phyloP scores from a whole-genome alignment of 2,888 invertebrate species.

The Limnephilus auricula region DNA sequence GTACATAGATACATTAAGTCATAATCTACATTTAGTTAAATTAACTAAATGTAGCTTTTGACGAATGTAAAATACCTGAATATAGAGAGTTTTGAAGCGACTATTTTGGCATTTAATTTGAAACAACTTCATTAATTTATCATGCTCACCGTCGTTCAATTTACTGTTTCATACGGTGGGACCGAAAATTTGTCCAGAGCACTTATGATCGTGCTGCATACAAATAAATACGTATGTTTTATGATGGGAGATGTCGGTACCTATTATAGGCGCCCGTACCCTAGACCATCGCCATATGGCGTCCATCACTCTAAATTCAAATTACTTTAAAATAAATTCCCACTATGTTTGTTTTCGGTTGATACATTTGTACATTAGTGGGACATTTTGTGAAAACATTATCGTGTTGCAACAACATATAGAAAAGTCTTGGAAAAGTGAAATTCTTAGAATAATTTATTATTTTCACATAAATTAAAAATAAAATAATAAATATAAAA shows the following conservation, averaged over 20 bases:
- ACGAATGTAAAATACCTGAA: no score
- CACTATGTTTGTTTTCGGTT: slow-evolving; percentile 28
- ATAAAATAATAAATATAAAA: no score
- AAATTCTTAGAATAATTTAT: neutral
- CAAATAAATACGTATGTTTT: neutral
- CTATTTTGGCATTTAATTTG: neutral
- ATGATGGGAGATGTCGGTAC: neutral
- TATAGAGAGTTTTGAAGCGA: no score
- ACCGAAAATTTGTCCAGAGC: neutral
- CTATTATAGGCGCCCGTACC: neutral
- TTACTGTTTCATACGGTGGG: neutral
- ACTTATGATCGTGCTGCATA: neutral
- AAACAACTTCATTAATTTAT: neutral
- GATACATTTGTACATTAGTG: slow-evolving; percentile 50
- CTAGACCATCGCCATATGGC: slow-evolving; percentile 57
- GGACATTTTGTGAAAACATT: slow-evolving; percentile 23
- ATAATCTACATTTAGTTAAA: no score
- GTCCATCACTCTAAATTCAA: slow-evolving; percentile 57
- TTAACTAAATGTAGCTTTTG: no score
- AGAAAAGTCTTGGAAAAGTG: neutral
- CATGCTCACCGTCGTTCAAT: neutral
- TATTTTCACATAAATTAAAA: no score
- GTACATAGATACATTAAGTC: no score
- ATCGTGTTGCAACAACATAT: neutral
- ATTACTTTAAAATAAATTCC: slow-evolving; percentile 52